A percentile compares a stretch with the other conserved stretches of the same genome.
Evolutionary conservation across 2,113 vertebrate genomes (phyloP).

Genomic region (Hemiscyllium ocellatum): DNA sequence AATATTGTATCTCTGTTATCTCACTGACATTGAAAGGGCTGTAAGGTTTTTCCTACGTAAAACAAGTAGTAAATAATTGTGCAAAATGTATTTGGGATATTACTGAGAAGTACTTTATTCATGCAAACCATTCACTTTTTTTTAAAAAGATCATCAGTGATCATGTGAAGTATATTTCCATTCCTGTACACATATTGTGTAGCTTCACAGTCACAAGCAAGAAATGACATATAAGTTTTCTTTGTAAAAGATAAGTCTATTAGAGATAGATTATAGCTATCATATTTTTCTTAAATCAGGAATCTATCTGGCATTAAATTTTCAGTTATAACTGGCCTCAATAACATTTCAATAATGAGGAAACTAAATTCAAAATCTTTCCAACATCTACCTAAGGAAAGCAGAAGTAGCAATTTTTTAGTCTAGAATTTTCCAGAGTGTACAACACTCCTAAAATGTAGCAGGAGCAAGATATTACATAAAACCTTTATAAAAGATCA

Average conservation of each 20-base stretch:
- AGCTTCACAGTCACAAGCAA: neutral
- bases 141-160: neutral
- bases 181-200: neutral
- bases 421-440: neutral
- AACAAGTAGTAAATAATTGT: neutral
- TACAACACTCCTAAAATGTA: neutral
- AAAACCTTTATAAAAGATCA: neutral
- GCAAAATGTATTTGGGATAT: neutral
- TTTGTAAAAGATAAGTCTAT: neutral
- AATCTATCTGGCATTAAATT: neutral
- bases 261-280: neutral
- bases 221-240: neutral
- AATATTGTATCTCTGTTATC: neutral
- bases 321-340: neutral
- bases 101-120: neutral
- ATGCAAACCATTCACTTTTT: neutral
- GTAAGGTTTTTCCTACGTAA: neutral
- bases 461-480: neutral
- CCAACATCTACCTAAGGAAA: neutral
- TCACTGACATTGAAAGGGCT: neutral
- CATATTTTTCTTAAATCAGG: neutral
- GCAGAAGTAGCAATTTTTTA: neutral
- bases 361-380: slow-evolving; percentile 2
- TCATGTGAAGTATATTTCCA: neutral
- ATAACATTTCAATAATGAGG: neutral